Evolutionary conservation across 2,888 invertebrate species (phyloP).

Genomic region (Caenorhabditis sp.): DNA sequence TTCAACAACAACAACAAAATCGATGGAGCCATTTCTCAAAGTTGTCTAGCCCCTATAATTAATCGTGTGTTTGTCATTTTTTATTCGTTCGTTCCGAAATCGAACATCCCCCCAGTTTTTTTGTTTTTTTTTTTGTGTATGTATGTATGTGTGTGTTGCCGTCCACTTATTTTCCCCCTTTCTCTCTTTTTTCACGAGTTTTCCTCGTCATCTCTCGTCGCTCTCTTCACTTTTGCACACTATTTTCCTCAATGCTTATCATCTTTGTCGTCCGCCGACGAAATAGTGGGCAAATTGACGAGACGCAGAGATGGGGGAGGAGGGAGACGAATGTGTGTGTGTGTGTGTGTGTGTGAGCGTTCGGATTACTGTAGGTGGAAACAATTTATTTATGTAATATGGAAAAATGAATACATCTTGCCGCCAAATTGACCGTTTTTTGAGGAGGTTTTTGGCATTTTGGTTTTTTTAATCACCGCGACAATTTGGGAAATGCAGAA

Average conservation of each 20-base stretch:
- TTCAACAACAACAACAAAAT: no score
- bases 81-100: background rate
- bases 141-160: background rate
- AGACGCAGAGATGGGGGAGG: background rate
- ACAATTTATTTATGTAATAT: background rate
- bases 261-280: background rate
- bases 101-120: background rate
- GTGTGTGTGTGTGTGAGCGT: background rate
- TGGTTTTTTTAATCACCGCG: no score
- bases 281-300: background rate
- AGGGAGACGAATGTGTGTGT: no score
- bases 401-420: no score
- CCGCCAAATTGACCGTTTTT: background rate
- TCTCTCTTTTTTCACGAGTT: background rate
- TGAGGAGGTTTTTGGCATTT: no score
- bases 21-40: no score
- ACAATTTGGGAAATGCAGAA: no score
- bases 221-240: background rate
- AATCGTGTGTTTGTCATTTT: background rate
- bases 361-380: background rate
- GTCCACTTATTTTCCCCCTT: constrained; percentile 2
- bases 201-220: background rate
- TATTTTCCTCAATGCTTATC: background rate
- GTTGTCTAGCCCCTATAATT: background rate
- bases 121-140: background rate